phyloP scores from a whole-genome alignment of 2,113 vertebrate genomes.

The Entosphenus tridentatus region DNA sequence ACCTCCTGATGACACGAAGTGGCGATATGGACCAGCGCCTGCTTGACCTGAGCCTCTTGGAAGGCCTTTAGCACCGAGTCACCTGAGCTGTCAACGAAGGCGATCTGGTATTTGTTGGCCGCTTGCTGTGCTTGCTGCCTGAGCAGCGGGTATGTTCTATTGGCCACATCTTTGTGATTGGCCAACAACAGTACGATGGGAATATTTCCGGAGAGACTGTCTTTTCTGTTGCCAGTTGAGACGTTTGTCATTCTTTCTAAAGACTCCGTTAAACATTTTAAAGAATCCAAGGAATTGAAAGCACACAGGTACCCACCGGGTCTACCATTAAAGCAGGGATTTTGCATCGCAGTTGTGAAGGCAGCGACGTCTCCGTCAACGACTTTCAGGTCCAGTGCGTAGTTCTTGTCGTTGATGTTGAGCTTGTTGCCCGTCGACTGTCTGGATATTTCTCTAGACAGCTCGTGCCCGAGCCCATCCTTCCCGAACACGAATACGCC shows the following conservation, averaged over 20 bases:
- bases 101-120: slow-evolving; percentile 53
- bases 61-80: not conserved
- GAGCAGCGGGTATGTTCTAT: slow-evolving; percentile 14
- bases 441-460: slow-evolving; percentile 64
- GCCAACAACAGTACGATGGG: not conserved
- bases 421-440: not conserved
- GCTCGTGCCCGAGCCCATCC: slow-evolving; percentile 61
- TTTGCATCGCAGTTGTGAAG: slow-evolving; percentile 1
- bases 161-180: not conserved
- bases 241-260: too few relatives aligned
- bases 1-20: not conserved
- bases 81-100: slow-evolving; percentile 43
- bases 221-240: not conserved
- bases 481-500: slow-evolving; percentile 81
- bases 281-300: not conserved
- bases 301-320: not conserved
- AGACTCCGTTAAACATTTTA: too few relatives aligned
- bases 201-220: not conserved
- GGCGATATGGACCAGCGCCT: not conserved
- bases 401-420: not conserved
- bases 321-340: not conserved
- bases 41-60: not conserved
- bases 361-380: not conserved
- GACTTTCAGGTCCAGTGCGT: not conserved
- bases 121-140: slow-evolving; percentile 69